Evolutionary conservation across 2,113 vertebrate species (phyloP).

Genomic region (Albula goreensis): DNA sequence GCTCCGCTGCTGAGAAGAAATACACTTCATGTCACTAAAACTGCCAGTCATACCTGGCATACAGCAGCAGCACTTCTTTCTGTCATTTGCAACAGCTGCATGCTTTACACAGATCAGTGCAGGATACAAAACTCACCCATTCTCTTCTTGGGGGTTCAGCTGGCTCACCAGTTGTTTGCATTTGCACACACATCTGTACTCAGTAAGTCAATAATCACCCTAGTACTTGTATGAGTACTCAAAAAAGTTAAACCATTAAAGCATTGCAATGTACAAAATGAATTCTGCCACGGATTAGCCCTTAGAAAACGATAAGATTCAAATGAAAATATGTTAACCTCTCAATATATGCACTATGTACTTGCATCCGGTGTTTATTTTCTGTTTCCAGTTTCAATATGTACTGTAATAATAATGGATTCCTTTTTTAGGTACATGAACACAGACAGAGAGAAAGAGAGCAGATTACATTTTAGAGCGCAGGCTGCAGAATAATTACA

Average conservation of each 20-base stretch:
- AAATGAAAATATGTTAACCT: background rate
- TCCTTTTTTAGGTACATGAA: too few species aligned
- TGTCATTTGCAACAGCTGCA: background rate
- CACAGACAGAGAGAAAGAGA: too few species aligned
- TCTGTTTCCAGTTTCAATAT: too few species aligned
- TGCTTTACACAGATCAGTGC: background rate
- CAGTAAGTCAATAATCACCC: background rate
- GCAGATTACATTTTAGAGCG: too few species aligned
- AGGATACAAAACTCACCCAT: background rate
- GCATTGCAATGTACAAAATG: background rate
- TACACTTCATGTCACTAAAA: background rate
- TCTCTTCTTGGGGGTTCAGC: background rate
- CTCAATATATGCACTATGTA: background rate
- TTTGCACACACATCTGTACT: background rate
- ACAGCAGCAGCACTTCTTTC: background rate
- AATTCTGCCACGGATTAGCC: background rate
- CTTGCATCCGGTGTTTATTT: too few species aligned
- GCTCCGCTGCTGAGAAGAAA: background rate
- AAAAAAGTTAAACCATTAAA: background rate
- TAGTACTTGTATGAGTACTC: background rate
- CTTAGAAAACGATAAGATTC: background rate
- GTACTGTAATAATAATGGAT: too few species aligned
- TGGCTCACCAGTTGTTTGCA: too few species aligned
- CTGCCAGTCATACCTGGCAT: slow-evolving; percentile 13
- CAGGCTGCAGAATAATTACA: too few species aligned